Percentiles rank a stretch among this genome's conserved stretches.
phyloP scores from a whole-genome alignment of 2,888 invertebrate genomes.

The Alviniconcha strummeri region DNA sequence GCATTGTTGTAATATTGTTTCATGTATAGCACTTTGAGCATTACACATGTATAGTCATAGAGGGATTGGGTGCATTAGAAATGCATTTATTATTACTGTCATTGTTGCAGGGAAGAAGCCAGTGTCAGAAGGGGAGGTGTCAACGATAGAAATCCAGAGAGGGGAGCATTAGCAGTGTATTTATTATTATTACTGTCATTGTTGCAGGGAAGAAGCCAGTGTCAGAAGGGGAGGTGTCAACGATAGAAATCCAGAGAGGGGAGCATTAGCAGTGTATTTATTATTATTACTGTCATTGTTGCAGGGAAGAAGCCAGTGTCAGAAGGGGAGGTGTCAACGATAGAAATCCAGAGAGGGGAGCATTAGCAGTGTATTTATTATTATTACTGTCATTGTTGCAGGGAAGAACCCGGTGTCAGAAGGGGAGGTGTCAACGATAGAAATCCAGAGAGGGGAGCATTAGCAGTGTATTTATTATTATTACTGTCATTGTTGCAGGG shows the following conservation, averaged over 20 bases:
- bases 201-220: constrained; percentile 69
- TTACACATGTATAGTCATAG: too few relatives aligned
- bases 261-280: constrained; percentile 41
- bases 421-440: too few relatives aligned
- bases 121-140: constrained; percentile 74
- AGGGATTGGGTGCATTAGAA: too few relatives aligned
- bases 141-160: constrained; percentile 44
- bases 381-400: not conserved
- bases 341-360: too few relatives aligned
- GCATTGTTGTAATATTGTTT: too few relatives aligned
- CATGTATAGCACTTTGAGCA: too few relatives aligned
- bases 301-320: constrained; percentile 51
- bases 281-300: not conserved
- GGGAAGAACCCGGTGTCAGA: not conserved
- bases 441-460: too few relatives aligned
- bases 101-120: constrained; percentile 33
- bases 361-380: too few relatives aligned
- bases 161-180: too few relatives aligned
- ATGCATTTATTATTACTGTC: not conserved
- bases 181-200: too few relatives aligned
- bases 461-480: too few relatives aligned
- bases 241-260: constrained; percentile 73
- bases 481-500: constrained; percentile 44
- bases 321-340: too few relatives aligned
- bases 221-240: constrained; percentile 74